Evolutionary conservation across 2,113 vertebrate genomes (phyloP), one percentile per base, ranked within the genome.

Genomic region (Pseudorectes ferrugineus): DNA sequence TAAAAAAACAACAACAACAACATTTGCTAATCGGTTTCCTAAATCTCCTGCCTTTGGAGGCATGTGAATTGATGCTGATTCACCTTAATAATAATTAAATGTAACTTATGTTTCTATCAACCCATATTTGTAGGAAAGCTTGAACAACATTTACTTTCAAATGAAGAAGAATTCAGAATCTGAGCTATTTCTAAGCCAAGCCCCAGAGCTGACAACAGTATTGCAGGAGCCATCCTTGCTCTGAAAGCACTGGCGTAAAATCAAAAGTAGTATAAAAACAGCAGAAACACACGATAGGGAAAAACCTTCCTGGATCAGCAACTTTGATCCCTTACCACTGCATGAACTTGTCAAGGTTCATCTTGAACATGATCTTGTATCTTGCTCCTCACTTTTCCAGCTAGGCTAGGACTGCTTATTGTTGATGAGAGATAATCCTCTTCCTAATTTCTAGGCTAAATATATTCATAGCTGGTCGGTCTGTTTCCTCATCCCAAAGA

Each of bases 1-100:
- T 90, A 79, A 77, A 93, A 35, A 58, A 75, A 49, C 59, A 95
- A 72, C 71, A 89, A 76, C 77, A 93, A 80, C 84, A 93, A 68
- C 73, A 85, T 46, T 96, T 76, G 49, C 26, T 92, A 81, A 83
- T 90, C 28, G 8, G 36, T 85, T 77, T 89, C 45, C 24, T 79
- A 57, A 91, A 68, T 45, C 22, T 72, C 26, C 57, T 91, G 73
- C 45, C 33, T 91, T 89, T 79, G 36, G 40, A 67, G 25, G 15
- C 16, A 82, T 31, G 22, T 87, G 74, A 89, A 79, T 68, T 62
- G 45, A 25, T 81, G 24, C 24, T 72, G 77, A 65, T 89, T 93
- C 68, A 88, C 55, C 51, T 89, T 88, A 87, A 75, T 84, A 89
- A 84, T 81, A 82, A 85, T 48, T 51, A 92, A 55, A 72, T 45